Conservation (phyloP, 2,113 vertebrate genomes). For the Zapornia atra region DNA sequence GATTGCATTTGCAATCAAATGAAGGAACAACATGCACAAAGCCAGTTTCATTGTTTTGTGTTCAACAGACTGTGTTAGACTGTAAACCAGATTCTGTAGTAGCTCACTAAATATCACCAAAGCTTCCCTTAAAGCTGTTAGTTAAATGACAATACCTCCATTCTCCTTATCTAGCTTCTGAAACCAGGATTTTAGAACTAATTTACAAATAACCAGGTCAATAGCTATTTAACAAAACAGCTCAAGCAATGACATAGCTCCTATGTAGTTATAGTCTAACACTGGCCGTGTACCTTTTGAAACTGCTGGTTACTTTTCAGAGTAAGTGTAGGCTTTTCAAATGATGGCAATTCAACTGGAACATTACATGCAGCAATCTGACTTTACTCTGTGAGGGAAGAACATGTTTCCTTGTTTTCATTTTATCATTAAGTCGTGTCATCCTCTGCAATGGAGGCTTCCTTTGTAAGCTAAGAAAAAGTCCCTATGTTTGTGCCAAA, state of each 20-base stretch:
- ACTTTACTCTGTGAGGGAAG: neutral
- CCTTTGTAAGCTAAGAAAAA: neutral
- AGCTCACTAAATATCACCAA: neutral
- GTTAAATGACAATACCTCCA: neutral
- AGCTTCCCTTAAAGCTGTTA: neutral
- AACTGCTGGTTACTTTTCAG: neutral
- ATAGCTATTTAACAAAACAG: neutral
- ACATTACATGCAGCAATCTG: neutral
- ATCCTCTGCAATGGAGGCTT: neutral
- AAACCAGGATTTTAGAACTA: neutral
- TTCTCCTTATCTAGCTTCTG: neutral
- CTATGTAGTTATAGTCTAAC: neutral
- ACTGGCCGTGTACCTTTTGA: neutral
- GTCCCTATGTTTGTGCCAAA: neutral
- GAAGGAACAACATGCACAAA: neutral
- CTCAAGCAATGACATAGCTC: neutral
- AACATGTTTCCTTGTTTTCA: neutral
- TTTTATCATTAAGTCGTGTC: neutral
- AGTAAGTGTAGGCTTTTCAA: neutral
- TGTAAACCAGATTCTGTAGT: neutral
- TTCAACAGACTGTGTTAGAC: neutral
- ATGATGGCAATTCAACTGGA: neutral
- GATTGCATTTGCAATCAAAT: neutral
- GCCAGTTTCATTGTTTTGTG: neutral
- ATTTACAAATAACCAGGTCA: neutral